Percentiles rank a stretch among this genome's conserved stretches.
phyloP scores from a whole-genome alignment of 2,797 vertebrate species.

The Yasuhikotakia modesta region DNA sequence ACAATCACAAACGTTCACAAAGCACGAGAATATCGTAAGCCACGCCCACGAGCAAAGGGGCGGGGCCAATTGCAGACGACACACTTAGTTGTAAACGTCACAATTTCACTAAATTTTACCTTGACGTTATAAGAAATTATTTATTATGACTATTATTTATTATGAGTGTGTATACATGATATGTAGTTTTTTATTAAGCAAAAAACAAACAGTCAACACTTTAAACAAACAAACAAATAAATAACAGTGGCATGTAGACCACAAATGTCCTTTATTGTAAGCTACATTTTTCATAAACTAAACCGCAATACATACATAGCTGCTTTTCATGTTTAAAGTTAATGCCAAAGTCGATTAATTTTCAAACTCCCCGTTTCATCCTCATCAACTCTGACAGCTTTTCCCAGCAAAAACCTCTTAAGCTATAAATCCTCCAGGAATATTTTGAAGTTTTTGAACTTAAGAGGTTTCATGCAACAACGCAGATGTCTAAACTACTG shows the following conservation, averaged over 20 bases:
- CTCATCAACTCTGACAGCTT: neutral
- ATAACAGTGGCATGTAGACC: neutral
- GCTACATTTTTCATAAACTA: neutral
- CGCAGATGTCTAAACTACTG: neutral
- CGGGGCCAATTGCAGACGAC: neutral
- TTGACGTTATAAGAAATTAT: no score
- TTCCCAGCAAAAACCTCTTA: no score
- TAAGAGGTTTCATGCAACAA: neutral
- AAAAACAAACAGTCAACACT: neutral
- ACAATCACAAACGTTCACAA: neutral
- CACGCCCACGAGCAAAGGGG: neutral
- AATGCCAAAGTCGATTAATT: neutral
- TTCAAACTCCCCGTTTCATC: neutral
- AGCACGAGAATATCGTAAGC: neutral
- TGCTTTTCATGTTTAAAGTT: neutral
- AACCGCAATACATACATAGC: neutral
- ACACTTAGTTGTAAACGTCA: neutral
- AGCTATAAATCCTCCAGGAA: no score
- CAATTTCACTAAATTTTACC: neutral
- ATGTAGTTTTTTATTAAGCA: neutral
- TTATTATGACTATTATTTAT: no score
- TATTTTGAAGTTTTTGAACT: neutral
- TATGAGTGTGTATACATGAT: no score
- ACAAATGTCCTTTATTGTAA: neutral
- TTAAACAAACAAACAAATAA: neutral